phyloP scores from a whole-genome alignment of 2,113 vertebrate genomes.

The Eulemur rufifrons region DNA sequence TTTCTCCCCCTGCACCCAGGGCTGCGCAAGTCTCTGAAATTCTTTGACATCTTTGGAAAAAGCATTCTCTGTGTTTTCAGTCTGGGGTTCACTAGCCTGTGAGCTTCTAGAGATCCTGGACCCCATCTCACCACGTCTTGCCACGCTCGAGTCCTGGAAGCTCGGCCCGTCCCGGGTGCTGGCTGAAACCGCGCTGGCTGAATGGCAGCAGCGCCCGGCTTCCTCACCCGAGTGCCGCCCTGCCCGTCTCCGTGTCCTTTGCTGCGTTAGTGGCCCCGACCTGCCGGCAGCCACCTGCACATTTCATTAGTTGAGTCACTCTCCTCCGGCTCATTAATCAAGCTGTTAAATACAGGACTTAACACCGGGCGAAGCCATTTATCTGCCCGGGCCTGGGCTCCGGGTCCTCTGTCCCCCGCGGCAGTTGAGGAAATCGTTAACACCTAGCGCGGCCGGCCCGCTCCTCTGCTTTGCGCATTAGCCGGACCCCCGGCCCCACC shows the following conservation, averaged over 20 bases:
- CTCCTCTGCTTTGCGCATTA: slow-evolving; percentile 25
- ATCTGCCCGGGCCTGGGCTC: background rate
- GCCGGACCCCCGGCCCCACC: rapidly evolving
- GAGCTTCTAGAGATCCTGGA: background rate
- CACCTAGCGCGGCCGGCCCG: background rate
- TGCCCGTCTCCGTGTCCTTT: rapidly evolving
- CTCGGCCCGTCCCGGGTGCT: rapidly evolving
- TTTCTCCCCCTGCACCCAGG: rapidly evolving
- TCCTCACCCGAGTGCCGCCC: rapidly evolving
- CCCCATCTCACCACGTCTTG: rapidly evolving
- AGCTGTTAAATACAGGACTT: slow-evolving; percentile 67
- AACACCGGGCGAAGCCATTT: slow-evolving; percentile 33
- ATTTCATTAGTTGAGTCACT: background rate
- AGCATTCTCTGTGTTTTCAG: background rate
- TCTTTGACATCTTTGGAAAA: rapidly evolving
- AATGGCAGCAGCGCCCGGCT: rapidly evolving
- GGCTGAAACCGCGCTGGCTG: rapidly evolving
- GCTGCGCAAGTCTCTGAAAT: rapidly evolving
- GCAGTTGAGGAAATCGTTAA: slow-evolving; percentile 17
- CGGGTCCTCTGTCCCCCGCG: background rate
- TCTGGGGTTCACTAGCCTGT: background rate
- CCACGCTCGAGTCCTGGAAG: rapidly evolving
- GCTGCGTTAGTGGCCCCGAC: rapidly evolving
- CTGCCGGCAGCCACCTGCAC: slow-evolving; percentile 3
- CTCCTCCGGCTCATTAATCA: slow-evolving; percentile 38